Base-by-base conservation (phyloP, 2,888 invertebrate genomes). In the Cepaea hortensis region DNA sequence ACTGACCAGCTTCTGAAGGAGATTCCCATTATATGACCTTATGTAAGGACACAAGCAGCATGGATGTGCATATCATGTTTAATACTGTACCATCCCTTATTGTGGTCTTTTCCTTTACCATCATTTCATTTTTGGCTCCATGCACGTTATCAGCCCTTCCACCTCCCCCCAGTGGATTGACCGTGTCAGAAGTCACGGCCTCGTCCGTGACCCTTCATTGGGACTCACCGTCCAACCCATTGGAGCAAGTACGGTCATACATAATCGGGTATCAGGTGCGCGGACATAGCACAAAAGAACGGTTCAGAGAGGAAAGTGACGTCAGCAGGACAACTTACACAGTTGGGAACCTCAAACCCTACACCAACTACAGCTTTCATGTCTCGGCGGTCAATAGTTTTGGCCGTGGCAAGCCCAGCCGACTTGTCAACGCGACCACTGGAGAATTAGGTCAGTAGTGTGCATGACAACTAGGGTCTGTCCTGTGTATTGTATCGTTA, bases 351-450 rank as follows among this genome's bases (percentile, higher is more conserved):
- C 96, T 98, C 88, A 97, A 97, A 89, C 98, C 99, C 0, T 98
- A 98, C 95, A 98, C 98, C 7, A 97, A 97, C 94, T 99, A 99
- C 95, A 98, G 98, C 95, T 97, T 99, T 96, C 97, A 97, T 94
- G 98, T 99, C 90, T 97, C 98, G 91, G 98, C 98, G 50, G 98
- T 98, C 85, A 99, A 98, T 95, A 97, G 97, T 95, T 97, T 98
- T 90, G 99, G 99, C 76, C 96, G 98, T 88, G 98, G 99, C 70
- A 96, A 97, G 70, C 97, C 98, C 3, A 98, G 98, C 90, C 95
- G 96, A 48, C 97, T 98, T 0, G 97, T 97, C 77, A 96, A 97
- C 93, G 97, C 98, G 93, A 98, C 98, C 90, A 99, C 99, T 50
- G 98, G 98, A 93, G 98, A 98, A 96, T 97, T 98, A 96, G 98